Evolutionary conservation across 2,888 invertebrate species (phyloP), one percentile per base, ranked within the genome.

Genomic region (Hypercompe scribonia): DNA sequence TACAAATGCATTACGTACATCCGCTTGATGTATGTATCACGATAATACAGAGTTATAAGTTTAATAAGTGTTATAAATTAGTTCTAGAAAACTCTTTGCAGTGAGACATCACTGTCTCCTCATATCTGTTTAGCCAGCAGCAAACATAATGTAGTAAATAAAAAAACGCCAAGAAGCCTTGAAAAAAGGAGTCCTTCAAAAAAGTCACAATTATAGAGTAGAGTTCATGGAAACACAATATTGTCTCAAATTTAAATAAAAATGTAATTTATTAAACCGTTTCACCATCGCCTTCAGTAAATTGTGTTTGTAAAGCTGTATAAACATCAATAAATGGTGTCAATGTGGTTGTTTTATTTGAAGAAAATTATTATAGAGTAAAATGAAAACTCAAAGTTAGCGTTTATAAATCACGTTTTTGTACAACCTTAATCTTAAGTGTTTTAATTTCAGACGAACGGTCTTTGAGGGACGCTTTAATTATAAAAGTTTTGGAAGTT

Each of bases 261-360:
- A 21, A 21, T 68, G 58, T 31, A 39, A 39, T 61, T 36, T 68
- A 33, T 68, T 68, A 61, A 61, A 68, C 36, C 58, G 31, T 21
- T 58, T 68, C 28, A 58, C 46, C 7, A 50, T 31, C 58, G 58
- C 8, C 4, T 31, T 33, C 18, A 33, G 34, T 24, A 34, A 21
- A 31, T 54, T 24, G 1, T 68, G 10, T 36, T 18, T 58, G 39
- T 21, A 50, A 42, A 78, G 68, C 66, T 78, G 76, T 72, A 46
- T 70, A 34, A 65, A 73, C 39, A 71, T 28, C 3, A 31, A 42
- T 65, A 13, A 36, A 33, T 31, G 21, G 21, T 46, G 67, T 58
- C 61, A 42, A 65, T 73, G 63, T 28, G 54, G 65, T 73, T 71
- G 63, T 71, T 66, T 66, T 61, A 61, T 54, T 50, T 66, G 64